phyloP scores from a whole-genome alignment of 2,113 vertebrate species.

The Scartelaos histophorus region DNA sequence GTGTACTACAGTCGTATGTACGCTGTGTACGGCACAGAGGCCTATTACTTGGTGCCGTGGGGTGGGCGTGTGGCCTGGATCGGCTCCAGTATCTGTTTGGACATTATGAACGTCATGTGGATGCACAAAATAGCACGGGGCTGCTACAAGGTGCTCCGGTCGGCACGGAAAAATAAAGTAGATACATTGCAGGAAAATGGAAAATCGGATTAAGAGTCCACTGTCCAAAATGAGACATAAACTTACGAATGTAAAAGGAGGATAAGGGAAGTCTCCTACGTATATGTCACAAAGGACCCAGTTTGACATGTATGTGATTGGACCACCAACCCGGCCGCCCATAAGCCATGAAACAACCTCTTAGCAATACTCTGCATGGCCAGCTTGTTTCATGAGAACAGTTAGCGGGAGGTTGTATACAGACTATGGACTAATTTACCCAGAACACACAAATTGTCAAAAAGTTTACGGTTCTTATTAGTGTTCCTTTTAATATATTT shows the following conservation, averaged over 20 bases:
- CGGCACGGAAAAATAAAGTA: conserved; percentile 74
- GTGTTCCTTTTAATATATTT: conserved; percentile 26
- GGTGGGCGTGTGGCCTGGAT: conserved; percentile 88
- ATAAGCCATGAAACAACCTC: conserved; percentile 64
- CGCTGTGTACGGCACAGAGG: conserved; percentile 87
- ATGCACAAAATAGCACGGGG: conserved; percentile 95
- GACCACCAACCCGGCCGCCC: conserved; percentile 41
- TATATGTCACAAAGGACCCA: background rate
- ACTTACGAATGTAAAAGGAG: conserved; percentile 35
- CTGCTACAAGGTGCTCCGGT: conserved; percentile 87
- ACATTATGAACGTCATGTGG: conserved; percentile 98
- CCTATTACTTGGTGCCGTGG: conserved; percentile 83
- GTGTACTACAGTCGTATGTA: conserved; percentile 84
- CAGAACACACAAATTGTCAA: conserved; percentile 47
- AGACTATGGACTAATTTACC: conserved; percentile 42
- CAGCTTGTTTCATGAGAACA: conserved; percentile 36
- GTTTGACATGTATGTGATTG: conserved; percentile 36
- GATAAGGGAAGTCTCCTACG: background rate
- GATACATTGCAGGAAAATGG: conserved; percentile 83
- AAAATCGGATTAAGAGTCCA: conserved; percentile 80
- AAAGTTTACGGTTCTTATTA: conserved; percentile 54
- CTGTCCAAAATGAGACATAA: background rate
- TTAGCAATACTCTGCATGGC: conserved; percentile 72
- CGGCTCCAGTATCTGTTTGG: conserved; percentile 85
- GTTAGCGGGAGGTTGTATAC: conserved; percentile 28